These are phyloP conservation scores for Callopanchax toddi DNA, from an alignment of 2,113 vertebrate genomes.

Conservation along the genomic window DNA sequence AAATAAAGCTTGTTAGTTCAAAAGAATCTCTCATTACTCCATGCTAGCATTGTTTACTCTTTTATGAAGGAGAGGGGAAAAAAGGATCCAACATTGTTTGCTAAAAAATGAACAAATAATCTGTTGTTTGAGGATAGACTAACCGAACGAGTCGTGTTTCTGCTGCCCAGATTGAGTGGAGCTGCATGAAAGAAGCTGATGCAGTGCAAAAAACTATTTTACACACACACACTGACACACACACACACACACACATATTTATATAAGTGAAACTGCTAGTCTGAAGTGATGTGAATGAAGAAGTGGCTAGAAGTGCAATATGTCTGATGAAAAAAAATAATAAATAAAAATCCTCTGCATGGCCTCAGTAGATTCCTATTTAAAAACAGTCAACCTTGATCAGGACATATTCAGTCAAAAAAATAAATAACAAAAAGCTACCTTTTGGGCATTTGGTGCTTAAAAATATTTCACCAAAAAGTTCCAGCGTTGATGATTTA, in stretches of 20 bases:
- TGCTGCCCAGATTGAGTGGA: not conserved
- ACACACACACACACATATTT: no score
- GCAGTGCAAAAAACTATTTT: not conserved
- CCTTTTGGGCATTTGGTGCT: no score
- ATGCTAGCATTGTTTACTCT: constrained; percentile 32
- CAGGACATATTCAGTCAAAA: not conserved
- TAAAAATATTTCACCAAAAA: no score
- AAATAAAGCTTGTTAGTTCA: constrained; percentile 37
- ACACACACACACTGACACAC: no score
- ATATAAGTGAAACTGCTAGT: not conserved
- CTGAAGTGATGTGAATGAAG: no score
- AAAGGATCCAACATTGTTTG: constrained; percentile 20
- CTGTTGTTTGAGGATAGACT: constrained; percentile 3
- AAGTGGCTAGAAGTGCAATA: no score
- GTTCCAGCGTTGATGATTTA: no score
- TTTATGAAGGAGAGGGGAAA: constrained; percentile 9
- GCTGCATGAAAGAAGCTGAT: not conserved
- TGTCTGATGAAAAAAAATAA: not conserved
- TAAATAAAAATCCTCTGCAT: not conserved
- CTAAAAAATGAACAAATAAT: constrained; percentile 36
- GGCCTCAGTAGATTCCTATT: not conserved
- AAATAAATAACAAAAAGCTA: no score
- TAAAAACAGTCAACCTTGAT: not conserved
- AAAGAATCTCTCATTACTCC: constrained; percentile 39
- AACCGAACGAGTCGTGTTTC: constrained; percentile 11